Evolutionary conservation across 1,140 invertebrate species (phyloP).

Genomic region (Lerema accius): DNA sequence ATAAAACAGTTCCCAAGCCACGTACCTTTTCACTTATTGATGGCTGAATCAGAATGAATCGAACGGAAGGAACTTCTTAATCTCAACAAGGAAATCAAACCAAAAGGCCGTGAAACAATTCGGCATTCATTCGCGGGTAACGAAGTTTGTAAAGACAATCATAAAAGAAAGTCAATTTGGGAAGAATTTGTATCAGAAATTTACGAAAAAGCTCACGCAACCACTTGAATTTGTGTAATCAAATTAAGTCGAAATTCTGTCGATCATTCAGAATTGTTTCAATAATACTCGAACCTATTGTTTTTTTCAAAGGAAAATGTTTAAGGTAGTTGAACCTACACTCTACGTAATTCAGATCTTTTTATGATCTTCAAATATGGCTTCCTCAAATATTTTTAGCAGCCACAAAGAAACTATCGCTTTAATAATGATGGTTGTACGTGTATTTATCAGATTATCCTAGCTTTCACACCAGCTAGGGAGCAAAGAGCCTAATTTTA

Average conservation of each 20-base stretch:
- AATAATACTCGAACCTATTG: too few species aligned
- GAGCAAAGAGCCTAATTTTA: too few species aligned
- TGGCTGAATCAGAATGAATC: neutral
- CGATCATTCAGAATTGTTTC: too few species aligned
- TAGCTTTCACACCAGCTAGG: too few species aligned
- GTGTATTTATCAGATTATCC: too few species aligned
- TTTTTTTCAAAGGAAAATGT: too few species aligned
- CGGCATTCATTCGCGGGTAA: constrained; percentile 13
- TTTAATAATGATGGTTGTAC: too few species aligned
- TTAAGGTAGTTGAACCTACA: constrained; percentile 18
- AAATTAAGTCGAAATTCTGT: constrained; percentile 37
- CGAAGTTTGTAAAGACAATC: constrained; percentile 31
- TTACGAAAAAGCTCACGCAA: constrained; percentile 12
- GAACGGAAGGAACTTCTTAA: constrained; percentile 14
- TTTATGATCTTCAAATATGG: too few species aligned
- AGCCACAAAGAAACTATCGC: too few species aligned
- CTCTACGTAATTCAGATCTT: neutral
- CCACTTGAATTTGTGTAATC: constrained; percentile 22
- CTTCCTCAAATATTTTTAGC: too few species aligned
- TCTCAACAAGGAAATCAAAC: constrained; percentile 24
- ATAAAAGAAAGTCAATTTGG: constrained; percentile 32
- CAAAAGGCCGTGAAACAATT: constrained; percentile 23
- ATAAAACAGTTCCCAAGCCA: neutral
- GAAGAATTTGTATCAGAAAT: constrained; percentile 34
- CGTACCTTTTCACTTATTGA: neutral